Evolutionary conservation across 35 echinoderm and acorn worm genomes (phyloP).

Genomic region (Diadema setosum): DNA sequence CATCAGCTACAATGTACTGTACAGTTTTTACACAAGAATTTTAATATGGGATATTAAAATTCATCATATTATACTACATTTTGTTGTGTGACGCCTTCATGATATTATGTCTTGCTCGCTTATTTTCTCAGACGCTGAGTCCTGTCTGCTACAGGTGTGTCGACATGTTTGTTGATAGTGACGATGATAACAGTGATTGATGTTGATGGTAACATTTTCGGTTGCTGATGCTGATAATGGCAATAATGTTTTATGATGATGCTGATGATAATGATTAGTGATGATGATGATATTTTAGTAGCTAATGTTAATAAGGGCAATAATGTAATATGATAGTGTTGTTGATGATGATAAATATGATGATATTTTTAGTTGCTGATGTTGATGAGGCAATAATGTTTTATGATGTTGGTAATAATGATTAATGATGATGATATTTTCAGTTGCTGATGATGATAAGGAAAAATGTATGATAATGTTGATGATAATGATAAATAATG

Average conservation of each 20-base stretch:
- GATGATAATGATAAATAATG: not conserved
- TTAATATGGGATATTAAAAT: slow-evolving; percentile 31
- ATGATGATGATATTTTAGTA: not conserved
- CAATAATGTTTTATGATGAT: not conserved
- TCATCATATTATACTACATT: not conserved
- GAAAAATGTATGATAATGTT: not conserved
- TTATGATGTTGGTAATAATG: not conserved
- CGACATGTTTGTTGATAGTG: not conserved
- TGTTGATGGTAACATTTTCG: not conserved
- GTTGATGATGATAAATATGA: not conserved
- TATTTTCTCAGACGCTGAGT: not conserved
- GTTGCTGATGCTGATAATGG: not conserved
- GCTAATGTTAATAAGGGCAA: not conserved
- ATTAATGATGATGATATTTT: not conserved
- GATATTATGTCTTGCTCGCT: not conserved
- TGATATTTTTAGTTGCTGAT: not conserved
- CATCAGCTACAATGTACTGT: not conserved
- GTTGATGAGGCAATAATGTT: not conserved
- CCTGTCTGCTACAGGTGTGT: not conserved
- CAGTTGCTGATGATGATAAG: not conserved
- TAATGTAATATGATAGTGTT: not conserved
- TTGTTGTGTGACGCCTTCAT: not conserved
- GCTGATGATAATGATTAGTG: not conserved
- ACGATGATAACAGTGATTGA: not conserved
- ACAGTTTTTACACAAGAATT: slow-evolving; percentile 36